Base-by-base conservation (phyloP, 1,140 invertebrate species). In the Papilio helenus region DNA sequence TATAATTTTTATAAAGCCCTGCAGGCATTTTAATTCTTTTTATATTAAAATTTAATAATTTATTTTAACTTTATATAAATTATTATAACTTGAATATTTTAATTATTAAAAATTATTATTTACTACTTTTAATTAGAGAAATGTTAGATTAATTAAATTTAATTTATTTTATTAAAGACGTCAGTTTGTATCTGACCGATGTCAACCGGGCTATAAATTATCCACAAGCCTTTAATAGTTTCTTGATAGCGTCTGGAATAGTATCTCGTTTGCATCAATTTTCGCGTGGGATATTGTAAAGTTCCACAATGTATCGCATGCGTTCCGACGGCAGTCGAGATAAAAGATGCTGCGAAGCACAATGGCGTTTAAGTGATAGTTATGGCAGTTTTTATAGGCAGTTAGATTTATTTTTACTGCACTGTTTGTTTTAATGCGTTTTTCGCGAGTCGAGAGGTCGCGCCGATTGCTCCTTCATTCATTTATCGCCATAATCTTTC, bases 351-450 rank as follows among this genome's bases (percentile, higher is more conserved):
- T 85, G 83, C 81, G 79, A 81, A 86, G 83, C 86, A 94, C 90
- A 93, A 94, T 90, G 85, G 90, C 90, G 89, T 91, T 93, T 94
- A 95, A 95, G 94, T 95, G 93, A 95, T 95, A 95, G 93, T 95
- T 95, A 94, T 94, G 93, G 92, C 93, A 93, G 88, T 93, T 94
- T 95, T 95, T 95, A 94, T 95, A 92, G 94, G 94, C 93, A 94
- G 92, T 95, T 95, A 94, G 94, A 95, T 95, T 95, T 94, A 95
- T 94, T 94, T 95, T 95, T 94, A 95, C 92, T 90, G 91, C 91
- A 89, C 86, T 94, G 94, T 95, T 95, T 94, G 94, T 95, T 95
- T 95, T 94, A 95, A 93, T 93, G 90, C 87, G 87, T 89, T 91
- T 93, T 91, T 92, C 89, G 90, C 91, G 86, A 94, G 90, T 90